phyloP scores from a whole-genome alignment of 1,140 invertebrate species.

The Lordiphosa stackelbergi region DNA sequence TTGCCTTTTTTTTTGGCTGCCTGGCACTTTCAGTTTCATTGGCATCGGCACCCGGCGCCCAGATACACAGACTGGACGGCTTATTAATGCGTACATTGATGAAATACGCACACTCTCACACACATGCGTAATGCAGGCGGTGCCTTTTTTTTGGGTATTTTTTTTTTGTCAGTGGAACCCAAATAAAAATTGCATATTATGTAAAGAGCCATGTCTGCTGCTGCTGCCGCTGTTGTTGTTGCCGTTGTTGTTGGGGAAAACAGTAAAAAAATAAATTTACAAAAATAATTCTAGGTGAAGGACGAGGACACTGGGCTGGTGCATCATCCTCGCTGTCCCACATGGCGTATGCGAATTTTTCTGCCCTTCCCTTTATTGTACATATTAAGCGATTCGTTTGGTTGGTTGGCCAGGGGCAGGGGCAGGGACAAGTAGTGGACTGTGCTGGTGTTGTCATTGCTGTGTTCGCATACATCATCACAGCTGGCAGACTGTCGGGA shows the following conservation, averaged over 20 bases:
- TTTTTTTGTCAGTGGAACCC: conserved; percentile 36
- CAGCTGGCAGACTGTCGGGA: conserved; percentile 56
- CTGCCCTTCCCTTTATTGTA: conserved; percentile 47
- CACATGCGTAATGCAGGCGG: conserved; percentile 61
- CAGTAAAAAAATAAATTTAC: conserved; percentile 42
- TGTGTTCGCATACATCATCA: conserved; percentile 58
- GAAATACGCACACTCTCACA: conserved; percentile 53
- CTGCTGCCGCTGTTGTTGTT: conserved; percentile 34
- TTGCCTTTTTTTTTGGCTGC: conserved; percentile 29
- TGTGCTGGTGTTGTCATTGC: conserved; percentile 37
- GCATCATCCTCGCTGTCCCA: conserved; percentile 5
- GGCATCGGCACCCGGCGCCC: conserved; percentile 44
- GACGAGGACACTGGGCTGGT: conserved; percentile 60
- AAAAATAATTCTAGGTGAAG: conserved; percentile 77
- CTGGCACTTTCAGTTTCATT: conserved; percentile 56
- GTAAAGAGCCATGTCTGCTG: conserved; percentile 57
- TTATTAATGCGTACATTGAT: conserved; percentile 75
- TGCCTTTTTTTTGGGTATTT: conserved; percentile 31
- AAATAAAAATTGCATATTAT: conserved; percentile 76
- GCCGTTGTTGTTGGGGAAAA: conserved; percentile 23
- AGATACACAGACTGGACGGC: conserved; percentile 44
- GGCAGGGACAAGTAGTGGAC: conserved; percentile 20
- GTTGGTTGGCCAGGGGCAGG: conserved; percentile 10
- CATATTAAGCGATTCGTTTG: conserved; percentile 32
- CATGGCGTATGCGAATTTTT: conserved; percentile 57